Evolutionary conservation across 1,140 invertebrate species (phyloP).

Genomic region (Rhyacophila brunnea): DNA sequence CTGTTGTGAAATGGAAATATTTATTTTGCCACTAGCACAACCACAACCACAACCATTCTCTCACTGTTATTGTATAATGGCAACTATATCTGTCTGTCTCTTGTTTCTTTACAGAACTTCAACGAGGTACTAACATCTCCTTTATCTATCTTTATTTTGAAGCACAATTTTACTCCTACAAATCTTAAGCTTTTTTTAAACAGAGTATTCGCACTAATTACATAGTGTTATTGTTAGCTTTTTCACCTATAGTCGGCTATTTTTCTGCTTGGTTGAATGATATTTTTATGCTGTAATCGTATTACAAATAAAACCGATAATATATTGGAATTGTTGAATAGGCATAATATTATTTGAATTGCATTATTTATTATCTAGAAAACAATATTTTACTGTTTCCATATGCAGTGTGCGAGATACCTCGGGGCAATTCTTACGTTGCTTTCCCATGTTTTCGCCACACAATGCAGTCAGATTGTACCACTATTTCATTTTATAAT

Average conservation of each 20-base stretch:
- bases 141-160: conserved; percentile 16
- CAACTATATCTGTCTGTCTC: conserved; percentile 34
- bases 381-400: no score
- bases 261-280: background rate
- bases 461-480: no score
- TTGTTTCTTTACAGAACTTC: conserved; percentile 36
- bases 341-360: no score
- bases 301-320: no score
- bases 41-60: conserved; percentile 1
- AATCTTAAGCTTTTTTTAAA: background rate
- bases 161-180: conserved; percentile 16
- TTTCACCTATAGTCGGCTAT: background rate
- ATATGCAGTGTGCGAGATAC: no score
- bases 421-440: no score
- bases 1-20: conserved; percentile 2
- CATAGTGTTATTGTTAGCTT: background rate
- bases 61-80: conserved; percentile 27
- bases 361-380: no score
- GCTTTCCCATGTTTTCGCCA: no score
- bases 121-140: conserved; percentile 32
- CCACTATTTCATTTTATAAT: no score
- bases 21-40: conserved; percentile 20
- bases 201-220: background rate
- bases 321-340: no score
- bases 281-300: background rate